Base-by-base conservation (phyloP, 2,113 vertebrate genomes). In the Melanostigma gelatinosum region DNA sequence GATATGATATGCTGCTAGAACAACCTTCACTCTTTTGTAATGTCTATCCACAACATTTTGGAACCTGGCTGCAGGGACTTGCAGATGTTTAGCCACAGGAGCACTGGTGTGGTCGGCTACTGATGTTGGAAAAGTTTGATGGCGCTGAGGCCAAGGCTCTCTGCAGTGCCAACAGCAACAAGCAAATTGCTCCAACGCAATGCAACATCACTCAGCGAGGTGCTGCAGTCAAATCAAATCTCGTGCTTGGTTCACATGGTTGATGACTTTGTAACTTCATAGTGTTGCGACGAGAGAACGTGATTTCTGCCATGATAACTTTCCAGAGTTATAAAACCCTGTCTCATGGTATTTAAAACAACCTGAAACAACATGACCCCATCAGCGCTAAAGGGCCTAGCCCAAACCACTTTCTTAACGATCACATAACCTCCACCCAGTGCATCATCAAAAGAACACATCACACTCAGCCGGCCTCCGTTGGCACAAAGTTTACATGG, bases 401-500 rank as follows among this genome's bases (percentile, higher is more conserved):
- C 32, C 32, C 32, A 32, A 32, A 32, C 3, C 32, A 32, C 50
- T 60, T 50, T 40, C 22, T 48, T 22, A 16, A 67, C 1, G 36
- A 18, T 24, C 3, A 8, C 12, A 57, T 36, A 65, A 72, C 48
- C 11, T 54, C 57, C 20, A 57, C 10, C 4, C 20, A 36, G 3
- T 8, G 8, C 32, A 24, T 34, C 27, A 24, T 77, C 8, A 52
- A 32, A 57, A 16, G n/a, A 40, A 29, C 34, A 32, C 44, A 42
- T 32, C 67, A 16, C 57, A 60, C 22, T 1, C 29, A 27, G 20
- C 8, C 55, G 12, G 24, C 40, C 55, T 69, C 54, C 55, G 32
- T 64, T 62, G 62, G 72, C 42, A 32, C 72, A 50, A 58, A 71
- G 50, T 42, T 70, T 70, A 42, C 65, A 52, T 36, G 20, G 11